Evolutionary conservation across 2,888 invertebrate species (phyloP), one percentile per base, ranked within the genome.

Genomic region (Platycheirus rosarum): DNA sequence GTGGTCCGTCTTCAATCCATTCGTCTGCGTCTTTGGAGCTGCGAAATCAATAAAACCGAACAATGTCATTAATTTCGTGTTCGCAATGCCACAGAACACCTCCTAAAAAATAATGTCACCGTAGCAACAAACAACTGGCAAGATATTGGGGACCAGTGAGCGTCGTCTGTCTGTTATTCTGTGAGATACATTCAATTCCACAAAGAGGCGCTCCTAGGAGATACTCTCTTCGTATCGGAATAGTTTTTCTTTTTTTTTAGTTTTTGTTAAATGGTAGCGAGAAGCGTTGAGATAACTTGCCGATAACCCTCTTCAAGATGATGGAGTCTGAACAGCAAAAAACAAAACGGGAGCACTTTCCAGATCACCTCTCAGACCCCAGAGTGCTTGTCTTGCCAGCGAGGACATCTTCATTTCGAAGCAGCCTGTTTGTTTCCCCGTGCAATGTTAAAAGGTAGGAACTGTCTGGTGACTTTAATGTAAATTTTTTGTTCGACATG

Each of bases 31-130:
- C 23, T 48, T 32, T 42, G 23, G 42, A 23, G 35, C 44, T 70
- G 29, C 32, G 53, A 68, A 55, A 63, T 71, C 84, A 84, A 84
- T 78, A 84, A 78, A 84, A 73, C 77, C 73, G 77, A 84, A 84
- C 84, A 84, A 73, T 84, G 84, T 78, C 84, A 84, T 84, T 73
- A 78, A 84, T 84, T 84, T 78, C 84, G 57, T 84, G 84, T 84
- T 78, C 78, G 84, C 78, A 63, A 65, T 84, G 66, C 84, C 26
- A 51, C 65, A 84, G 78, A 69, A 84, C 84, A 84, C 84, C 84
- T 84, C 78, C 73, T 77, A 84, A 84, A 77, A 84, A 78, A 84
- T 78, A 84, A 69, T 84, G 84, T 84, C 84, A 84, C 73, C 78
- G 57, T 11, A 13, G 8, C 55, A 49, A 78, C 62, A 78, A 46